Evolutionary conservation across 2,113 vertebrate genomes (phyloP).

Genomic region (Phrynosoma blainvillii): DNA sequence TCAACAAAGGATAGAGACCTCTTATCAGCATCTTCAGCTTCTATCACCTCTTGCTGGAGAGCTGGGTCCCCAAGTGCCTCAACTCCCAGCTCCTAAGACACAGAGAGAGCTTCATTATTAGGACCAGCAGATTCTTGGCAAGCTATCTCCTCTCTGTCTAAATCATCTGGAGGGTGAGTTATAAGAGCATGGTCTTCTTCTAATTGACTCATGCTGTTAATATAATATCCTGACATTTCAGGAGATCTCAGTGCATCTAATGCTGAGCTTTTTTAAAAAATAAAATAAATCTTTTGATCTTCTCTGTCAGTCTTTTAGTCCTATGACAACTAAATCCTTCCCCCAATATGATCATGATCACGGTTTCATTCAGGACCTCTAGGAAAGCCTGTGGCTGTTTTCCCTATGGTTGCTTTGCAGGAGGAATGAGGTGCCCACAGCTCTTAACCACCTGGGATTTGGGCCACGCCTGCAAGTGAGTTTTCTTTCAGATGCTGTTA

Average conservation of each 20-base stretch:
- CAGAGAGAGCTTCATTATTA: too few relatives aligned
- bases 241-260: not conserved
- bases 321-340: not conserved
- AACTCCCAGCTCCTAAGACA: too few relatives aligned
- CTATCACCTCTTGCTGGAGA: too few relatives aligned
- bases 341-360: not conserved
- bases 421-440: not conserved
- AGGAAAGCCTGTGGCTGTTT: not conserved
- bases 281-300: not conserved
- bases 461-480: slow-evolving; percentile 12
- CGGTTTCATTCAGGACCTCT: not conserved
- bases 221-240: not conserved
- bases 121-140: too few relatives aligned
- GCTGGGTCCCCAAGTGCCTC: too few relatives aligned
- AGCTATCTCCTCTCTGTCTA: too few relatives aligned
- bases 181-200: not conserved
- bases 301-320: not conserved
- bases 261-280: not conserved
- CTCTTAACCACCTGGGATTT: not conserved
- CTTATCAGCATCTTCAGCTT: too few relatives aligned
- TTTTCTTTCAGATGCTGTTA: slow-evolving; percentile 25
- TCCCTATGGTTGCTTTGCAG: not conserved
- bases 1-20: too few relatives aligned
- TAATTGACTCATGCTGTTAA: not conserved
- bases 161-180: too few relatives aligned